Percentiles rank a stretch among this genome's conserved stretches.
These are phyloP conservation scores for Astyanax mexicanus DNA, from an alignment of 2,797 vertebrate genomes.

Conservation along the genomic window DNA sequence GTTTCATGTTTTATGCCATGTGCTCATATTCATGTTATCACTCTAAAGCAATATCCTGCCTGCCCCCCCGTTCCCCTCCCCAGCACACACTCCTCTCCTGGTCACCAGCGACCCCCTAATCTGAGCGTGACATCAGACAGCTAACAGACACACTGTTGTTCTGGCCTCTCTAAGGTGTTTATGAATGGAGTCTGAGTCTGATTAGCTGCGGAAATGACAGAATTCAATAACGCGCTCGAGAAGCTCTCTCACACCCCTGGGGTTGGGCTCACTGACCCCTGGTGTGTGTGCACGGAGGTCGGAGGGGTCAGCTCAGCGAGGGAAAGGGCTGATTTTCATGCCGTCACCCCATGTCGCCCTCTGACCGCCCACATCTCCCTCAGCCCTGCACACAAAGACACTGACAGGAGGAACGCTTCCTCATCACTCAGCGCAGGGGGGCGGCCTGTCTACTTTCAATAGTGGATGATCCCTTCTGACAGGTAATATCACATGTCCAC, in stretches of 20 bases:
- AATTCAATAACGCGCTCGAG: constrained; percentile 56
- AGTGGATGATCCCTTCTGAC: neutral
- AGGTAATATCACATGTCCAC: neutral
- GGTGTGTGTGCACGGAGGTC: constrained; percentile 42
- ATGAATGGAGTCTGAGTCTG: constrained; percentile 61
- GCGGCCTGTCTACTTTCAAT: constrained; percentile 18
- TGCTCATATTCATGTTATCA: constrained; percentile 36
- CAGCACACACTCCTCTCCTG: constrained; percentile 40
- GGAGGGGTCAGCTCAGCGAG: constrained; percentile 51
- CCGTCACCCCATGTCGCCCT: constrained; percentile 49
- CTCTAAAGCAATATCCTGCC: constrained; percentile 52
- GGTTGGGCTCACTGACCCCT: constrained; percentile 43
- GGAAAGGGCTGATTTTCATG: constrained; percentile 58
- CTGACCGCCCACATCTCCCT: constrained; percentile 38
- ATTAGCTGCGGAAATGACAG: constrained; percentile 73
- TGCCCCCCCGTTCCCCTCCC: constrained; percentile 15
- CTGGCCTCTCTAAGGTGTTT: constrained; percentile 51
- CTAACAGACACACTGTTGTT: constrained; percentile 63
- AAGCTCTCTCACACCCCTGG: constrained; percentile 27
- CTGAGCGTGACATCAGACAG: constrained; percentile 62
- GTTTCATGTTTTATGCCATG: constrained; percentile 5
- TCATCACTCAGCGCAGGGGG: constrained; percentile 6
- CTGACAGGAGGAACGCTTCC: constrained; percentile 54
- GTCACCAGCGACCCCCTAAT: constrained; percentile 53
- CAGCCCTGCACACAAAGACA: constrained; percentile 53